Percentiles rank a stretch among this genome's conserved stretches.
phyloP scores from a whole-genome alignment of 2,888 invertebrate species.

The Lycia hirtaria region DNA sequence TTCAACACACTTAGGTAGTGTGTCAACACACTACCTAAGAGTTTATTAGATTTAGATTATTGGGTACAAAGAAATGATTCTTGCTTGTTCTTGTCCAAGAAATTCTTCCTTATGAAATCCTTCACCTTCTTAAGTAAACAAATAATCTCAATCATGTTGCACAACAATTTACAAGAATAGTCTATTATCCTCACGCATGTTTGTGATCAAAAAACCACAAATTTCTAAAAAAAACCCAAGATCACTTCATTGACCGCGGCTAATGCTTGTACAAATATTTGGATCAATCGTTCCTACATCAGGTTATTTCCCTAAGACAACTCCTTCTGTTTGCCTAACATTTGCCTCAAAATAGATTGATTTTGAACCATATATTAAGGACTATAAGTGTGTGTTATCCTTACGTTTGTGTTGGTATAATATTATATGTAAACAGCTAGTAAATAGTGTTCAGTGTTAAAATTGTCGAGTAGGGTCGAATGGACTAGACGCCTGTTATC shows the following conservation, averaged over 20 bases:
- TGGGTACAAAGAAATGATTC: too few species aligned
- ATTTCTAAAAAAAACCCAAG: constrained; percentile 15
- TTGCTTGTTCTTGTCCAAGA: too few species aligned
- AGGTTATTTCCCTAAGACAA: constrained; percentile 35
- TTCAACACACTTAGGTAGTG: too few species aligned
- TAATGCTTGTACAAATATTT: constrained; percentile 36
- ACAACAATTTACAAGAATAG: constrained; percentile 3
- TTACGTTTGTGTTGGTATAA: constrained; percentile 2
- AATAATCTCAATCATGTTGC: not conserved
- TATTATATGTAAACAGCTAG: constrained; percentile 13
- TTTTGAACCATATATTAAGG: constrained; percentile 17
- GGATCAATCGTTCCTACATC: constrained; percentile 21
- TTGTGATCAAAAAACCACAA: constrained; percentile 13
- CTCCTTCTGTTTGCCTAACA: constrained; percentile 7
- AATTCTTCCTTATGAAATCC: too few species aligned
- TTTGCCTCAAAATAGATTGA: not conserved
- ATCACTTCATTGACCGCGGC: constrained; percentile 24
- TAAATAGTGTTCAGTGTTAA: constrained; percentile 33
- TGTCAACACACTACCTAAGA: too few species aligned
- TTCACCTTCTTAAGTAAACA: too few species aligned
- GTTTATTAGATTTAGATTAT: too few species aligned
- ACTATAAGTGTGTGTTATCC: not conserved
- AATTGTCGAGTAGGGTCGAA: constrained; percentile 37
- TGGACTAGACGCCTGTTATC: constrained; percentile 33
- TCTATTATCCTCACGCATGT: not conserved